Base-by-base conservation (phyloP, 2,113 vertebrate species). In the Lontra canadensis region DNA sequence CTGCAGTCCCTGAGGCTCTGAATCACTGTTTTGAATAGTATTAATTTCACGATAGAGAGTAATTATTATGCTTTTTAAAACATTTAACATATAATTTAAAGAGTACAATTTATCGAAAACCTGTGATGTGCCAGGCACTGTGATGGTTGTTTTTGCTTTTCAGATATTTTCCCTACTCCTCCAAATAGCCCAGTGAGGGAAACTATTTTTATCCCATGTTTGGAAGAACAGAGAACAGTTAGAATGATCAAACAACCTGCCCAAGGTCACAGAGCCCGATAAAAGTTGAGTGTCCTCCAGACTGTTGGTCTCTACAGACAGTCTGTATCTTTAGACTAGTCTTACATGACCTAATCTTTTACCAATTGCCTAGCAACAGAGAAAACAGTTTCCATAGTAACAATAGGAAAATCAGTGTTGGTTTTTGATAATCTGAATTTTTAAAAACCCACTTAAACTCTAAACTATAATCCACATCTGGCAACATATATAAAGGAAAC, bases 331-430 rank as follows among this genome's bases (percentile, higher is more conserved):
- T 92, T 92, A 93, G 42, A 63, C 63, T 79, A 82, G 55, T 88
- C 31, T 94, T 94, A 91, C 4, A 63, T 47, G 88, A 80, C 34
- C n/a, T 55, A 85, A 82, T 86, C 63, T 95, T 88, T 92, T 78
- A 34, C 47, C 85, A 90, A 91, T 86, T 96, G 85, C 94, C 34
- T 97, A 97, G 93, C 84, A 94, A 96, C 94, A 92, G 89, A 94
- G 80, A 96, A 97, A 91, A 98, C n/a, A 94, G 96, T 96, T 97
- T 94, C 96, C 94, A 95, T 95, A 95, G 97, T 67, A 95, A 98
- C 78, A 79, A 49, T 78, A 93, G 86, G 86, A 88, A 95, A 97
- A 89, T 95, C 86, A 93, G 82, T 94, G 92, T 47, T 95, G 71
- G n/a, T 94, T 80, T 93, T 94, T 96, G 73, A 69, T 98, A 93